Percentiles rank a stretch among this genome's conserved stretches.
phyloP scores from a whole-genome alignment of 2,888 invertebrate species.

The Itoplectis maculator region DNA sequence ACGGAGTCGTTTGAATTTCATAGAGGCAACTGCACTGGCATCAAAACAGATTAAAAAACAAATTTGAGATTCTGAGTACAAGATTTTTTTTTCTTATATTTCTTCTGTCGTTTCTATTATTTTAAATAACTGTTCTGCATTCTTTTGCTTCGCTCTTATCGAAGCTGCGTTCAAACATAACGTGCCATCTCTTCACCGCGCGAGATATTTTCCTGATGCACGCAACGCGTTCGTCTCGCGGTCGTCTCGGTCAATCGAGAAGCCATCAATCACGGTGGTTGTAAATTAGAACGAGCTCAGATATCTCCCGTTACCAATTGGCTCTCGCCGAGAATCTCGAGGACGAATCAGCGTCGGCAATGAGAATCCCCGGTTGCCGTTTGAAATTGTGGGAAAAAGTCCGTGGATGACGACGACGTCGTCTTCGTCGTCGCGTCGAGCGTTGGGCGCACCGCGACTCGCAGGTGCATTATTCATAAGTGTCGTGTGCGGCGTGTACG shows the following conservation, averaged over 20 bases:
- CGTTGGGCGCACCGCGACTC: conserved; percentile 1
- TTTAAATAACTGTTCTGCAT: too few species aligned
- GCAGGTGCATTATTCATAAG: conserved; percentile 52
- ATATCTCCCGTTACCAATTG: conserved; percentile 50
- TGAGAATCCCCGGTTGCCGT: conserved; percentile 7
- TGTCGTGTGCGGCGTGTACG: neutral
- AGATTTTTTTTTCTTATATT: neutral
- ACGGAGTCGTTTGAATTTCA: too few species aligned
- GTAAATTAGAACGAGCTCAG: conserved; percentile 39
- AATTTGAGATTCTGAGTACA: too few species aligned
- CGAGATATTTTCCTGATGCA: too few species aligned
- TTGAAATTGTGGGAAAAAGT: conserved; percentile 20
- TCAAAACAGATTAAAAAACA: too few species aligned
- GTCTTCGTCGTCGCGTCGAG: conserved; percentile 2
- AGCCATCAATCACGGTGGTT: conserved; percentile 47
- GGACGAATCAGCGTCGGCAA: conserved; percentile 47
- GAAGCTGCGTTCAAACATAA: too few species aligned
- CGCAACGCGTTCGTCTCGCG: neutral
- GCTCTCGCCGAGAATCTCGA: conserved; percentile 43
- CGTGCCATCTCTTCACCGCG: too few species aligned
- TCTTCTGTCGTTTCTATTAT: neutral
- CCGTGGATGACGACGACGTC: too few species aligned
- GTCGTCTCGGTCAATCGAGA: conserved; percentile 27
- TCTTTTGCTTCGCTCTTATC: neutral
- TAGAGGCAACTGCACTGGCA: too few species aligned